A percentile compares a stretch with the other conserved stretches of the same genome.
phyloP scores from a whole-genome alignment of 2,113 vertebrate species.

The Elachura formosa region DNA sequence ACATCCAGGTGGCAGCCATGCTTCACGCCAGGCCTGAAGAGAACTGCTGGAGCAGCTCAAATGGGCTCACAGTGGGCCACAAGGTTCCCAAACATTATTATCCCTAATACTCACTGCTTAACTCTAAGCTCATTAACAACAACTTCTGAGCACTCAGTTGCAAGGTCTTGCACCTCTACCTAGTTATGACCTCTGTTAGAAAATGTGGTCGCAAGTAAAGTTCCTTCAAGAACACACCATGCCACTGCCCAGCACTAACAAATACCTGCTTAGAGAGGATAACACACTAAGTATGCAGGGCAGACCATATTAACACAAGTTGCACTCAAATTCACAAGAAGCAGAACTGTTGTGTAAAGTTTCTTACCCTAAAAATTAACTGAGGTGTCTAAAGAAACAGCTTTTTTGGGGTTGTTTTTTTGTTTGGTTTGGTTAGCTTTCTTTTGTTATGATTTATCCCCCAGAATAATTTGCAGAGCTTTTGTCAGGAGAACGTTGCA shows the following conservation, averaged over 20 bases:
- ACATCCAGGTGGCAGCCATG: neutral
- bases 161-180: conserved; percentile 43
- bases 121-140: conserved; percentile 50
- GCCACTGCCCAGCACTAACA: neutral
- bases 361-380: neutral
- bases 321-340: neutral
- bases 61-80: neutral
- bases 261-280: conserved; percentile 11
- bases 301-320: neutral
- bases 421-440: neutral
- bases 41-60: neutral
- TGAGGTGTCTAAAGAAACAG: neutral
- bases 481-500: neutral
- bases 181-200: conserved; percentile 10
- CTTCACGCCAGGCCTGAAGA: neutral
- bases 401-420: no score
- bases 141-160: neutral
- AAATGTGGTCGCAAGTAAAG: neutral
- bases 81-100: conserved; percentile 14
- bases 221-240: neutral
- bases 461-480: neutral
- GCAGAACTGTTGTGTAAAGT: neutral
- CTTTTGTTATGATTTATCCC: neutral
- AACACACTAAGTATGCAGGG: neutral
- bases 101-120: conserved; percentile 14